These are phyloP conservation scores for Falco naumanni DNA, from an alignment of 2,797 vertebrate species.

Conservation along the genomic window DNA sequence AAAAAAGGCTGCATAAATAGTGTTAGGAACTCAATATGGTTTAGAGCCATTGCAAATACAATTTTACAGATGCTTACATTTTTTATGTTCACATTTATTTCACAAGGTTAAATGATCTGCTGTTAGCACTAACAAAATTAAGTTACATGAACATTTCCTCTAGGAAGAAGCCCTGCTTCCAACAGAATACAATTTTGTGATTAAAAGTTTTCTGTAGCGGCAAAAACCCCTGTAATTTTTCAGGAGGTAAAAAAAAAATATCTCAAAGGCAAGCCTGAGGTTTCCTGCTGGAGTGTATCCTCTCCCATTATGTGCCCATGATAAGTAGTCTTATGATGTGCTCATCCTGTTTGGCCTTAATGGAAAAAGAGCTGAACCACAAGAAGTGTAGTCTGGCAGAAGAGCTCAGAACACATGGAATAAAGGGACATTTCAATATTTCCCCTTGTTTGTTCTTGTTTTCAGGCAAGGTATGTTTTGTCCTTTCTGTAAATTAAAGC, in stretches of 20 bases:
- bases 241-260: background rate
- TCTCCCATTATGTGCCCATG: background rate
- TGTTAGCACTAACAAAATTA: background rate
- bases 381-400: fast-evolving
- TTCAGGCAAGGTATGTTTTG: background rate
- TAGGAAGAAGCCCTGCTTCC: background rate
- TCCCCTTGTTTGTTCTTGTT: background rate
- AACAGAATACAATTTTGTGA: background rate
- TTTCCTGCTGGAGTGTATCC: background rate
- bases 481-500: background rate
- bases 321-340: background rate
- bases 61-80: constrained; percentile 37
- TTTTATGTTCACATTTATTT: constrained; percentile 37
- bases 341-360: background rate
- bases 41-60: constrained; percentile 17
- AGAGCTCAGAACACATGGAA: fast-evolving
- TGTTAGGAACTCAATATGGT: background rate
- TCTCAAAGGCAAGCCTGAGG: background rate
- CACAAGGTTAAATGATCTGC: constrained; percentile 23
- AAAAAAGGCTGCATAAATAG: constrained; percentile 11
- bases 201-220: background rate
- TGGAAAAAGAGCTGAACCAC: background rate
- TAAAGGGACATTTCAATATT: background rate
- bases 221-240: background rate
- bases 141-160: background rate